Percentiles rank a stretch among this genome's conserved stretches.
Conservation (phyloP, 2,797 vertebrate species). For the Pipistrellus pipistrellus region DNA sequence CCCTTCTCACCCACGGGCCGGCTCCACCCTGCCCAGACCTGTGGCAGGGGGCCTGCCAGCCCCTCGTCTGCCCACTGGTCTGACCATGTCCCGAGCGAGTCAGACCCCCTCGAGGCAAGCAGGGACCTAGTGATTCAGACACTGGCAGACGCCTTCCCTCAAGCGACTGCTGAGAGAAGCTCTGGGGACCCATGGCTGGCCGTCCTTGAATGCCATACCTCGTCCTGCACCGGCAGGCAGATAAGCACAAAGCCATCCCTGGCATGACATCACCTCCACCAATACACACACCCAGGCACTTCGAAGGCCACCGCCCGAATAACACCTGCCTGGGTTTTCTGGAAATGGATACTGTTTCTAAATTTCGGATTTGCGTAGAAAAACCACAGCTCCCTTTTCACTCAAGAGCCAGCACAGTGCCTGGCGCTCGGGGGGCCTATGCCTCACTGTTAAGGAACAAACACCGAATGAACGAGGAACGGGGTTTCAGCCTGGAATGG, state of each 20-base stretch:
- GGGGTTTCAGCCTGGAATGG: not conserved
- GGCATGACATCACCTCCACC: not conserved
- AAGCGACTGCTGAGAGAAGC: not conserved
- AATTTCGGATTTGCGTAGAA: not conserved
- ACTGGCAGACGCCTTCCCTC: not conserved
- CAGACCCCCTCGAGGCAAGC: not conserved
- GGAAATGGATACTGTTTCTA: not conserved
- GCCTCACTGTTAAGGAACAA: not conserved
- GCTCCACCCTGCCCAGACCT: not conserved
- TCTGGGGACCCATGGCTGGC: accelerated
- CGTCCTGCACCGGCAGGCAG: not conserved
- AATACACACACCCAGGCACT: not conserved
- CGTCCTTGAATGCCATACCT: accelerated
- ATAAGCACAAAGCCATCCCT: not conserved
- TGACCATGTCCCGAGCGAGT: not conserved
- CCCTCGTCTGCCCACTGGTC: not conserved
- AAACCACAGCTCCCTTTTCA: not conserved
- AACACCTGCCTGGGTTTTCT: not conserved
- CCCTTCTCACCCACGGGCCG: accelerated
- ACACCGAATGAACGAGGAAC: not conserved
- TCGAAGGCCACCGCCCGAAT: not conserved
- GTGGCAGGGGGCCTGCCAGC: no score
- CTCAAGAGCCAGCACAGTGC: not conserved
- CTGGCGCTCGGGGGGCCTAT: not conserved
- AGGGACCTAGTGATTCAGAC: not conserved